Evolutionary conservation across 2,113 vertebrate genomes (phyloP).

Genomic region (Scartelaos histophorus): DNA sequence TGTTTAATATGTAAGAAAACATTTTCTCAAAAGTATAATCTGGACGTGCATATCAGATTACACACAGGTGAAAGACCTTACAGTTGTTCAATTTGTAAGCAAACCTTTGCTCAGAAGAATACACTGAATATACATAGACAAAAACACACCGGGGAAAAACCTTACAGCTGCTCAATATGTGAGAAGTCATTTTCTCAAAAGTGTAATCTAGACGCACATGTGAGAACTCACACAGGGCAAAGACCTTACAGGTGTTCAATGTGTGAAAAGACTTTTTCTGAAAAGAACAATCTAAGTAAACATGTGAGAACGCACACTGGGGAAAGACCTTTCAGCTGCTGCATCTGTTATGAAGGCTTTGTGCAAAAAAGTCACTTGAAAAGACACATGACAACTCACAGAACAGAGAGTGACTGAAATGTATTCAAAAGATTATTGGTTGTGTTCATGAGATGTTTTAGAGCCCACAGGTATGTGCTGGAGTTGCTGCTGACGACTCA

Average conservation of each 20-base stretch:
- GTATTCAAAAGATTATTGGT: too few species aligned
- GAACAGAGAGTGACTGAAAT: neutral
- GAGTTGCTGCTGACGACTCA: too few species aligned
- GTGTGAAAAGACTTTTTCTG: neutral
- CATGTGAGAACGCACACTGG: neutral
- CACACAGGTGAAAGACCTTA: too few species aligned
- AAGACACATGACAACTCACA: neutral
- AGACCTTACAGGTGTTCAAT: neutral
- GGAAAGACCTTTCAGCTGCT: neutral
- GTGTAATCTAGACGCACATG: neutral
- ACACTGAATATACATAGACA: too few species aligned
- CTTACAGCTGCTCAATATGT: neutral
- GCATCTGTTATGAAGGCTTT: neutral
- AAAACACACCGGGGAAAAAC: neutral
- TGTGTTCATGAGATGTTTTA: too few species aligned
- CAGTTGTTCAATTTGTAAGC: too few species aligned
- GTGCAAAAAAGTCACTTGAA: neutral
- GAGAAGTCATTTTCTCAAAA: neutral
- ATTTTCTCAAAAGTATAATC: too few species aligned
- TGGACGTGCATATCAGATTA: too few species aligned
- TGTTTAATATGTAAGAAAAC: too few species aligned
- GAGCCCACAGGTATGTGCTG: too few species aligned
- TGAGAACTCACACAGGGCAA: neutral
- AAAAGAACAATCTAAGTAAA: neutral
- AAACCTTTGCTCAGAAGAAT: too few species aligned